Percentiles rank a stretch among this genome's conserved stretches.
Conservation (phyloP, 2,113 vertebrate species). For the Scolopax mira region DNA sequence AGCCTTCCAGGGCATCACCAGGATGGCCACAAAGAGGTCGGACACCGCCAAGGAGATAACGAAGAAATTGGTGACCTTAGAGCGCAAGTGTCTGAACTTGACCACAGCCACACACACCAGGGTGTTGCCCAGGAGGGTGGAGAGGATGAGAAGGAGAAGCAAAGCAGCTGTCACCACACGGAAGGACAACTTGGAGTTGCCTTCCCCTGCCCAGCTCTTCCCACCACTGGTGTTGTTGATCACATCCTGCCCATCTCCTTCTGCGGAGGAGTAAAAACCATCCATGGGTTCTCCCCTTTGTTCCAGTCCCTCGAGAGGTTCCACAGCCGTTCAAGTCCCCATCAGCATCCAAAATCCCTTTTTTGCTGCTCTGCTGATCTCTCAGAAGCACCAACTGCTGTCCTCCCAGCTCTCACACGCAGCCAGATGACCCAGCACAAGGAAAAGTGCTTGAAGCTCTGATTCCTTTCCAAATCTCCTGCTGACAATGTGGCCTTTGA, state of each 20-base stretch:
- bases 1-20: conserved; percentile 84
- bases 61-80: conserved; percentile 81
- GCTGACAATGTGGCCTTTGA: background rate
- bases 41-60: conserved; percentile 81
- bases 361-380: background rate
- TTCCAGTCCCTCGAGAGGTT: background rate
- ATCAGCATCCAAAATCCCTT: background rate
- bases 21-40: conserved; percentile 79
- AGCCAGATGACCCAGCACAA: background rate
- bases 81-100: conserved; percentile 74
- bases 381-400: background rate
- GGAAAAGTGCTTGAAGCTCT: background rate
- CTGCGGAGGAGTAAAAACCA: background rate
- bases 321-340: background rate
- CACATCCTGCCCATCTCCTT: background rate
- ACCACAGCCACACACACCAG: conserved; percentile 72
- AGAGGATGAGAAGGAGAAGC: conserved; percentile 78
- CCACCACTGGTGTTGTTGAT: background rate
- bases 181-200: background rate
- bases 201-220: background rate
- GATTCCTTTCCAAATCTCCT: background rate
- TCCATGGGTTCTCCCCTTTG: background rate
- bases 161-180: conserved; percentile 69
- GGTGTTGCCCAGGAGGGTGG: conserved; percentile 78
- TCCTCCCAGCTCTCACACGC: background rate